Conservation (phyloP, 2,888 invertebrate genomes). For the Meghimatium bilineatum region DNA sequence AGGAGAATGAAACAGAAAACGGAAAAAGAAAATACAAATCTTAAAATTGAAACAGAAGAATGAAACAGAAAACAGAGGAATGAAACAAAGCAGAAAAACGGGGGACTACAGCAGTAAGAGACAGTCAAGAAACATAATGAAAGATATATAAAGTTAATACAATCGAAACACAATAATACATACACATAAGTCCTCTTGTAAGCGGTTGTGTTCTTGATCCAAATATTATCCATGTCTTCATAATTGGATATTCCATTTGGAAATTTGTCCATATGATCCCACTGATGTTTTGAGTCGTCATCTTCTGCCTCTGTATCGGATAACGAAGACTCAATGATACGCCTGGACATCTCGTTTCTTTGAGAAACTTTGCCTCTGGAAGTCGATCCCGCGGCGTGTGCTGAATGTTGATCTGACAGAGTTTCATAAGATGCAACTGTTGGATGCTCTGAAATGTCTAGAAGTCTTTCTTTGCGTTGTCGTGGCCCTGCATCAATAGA, state of each 20-base stretch:
- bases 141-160: background rate
- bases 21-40: background rate
- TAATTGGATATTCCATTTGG: background rate
- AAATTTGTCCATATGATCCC: background rate
- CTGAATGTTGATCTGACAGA: background rate
- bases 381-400: background rate
- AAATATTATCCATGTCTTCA: background rate
- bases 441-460: background rate
- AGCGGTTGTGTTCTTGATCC: background rate
- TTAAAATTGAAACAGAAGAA: background rate
- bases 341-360: too few species aligned
- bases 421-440: background rate
- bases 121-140: background rate
- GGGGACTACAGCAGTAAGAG: background rate
- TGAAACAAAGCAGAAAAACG: background rate
- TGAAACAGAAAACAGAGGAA: background rate
- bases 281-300: background rate
- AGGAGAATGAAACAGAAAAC: background rate
- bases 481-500: too few species aligned
- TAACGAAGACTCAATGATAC: background rate
- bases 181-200: slow-evolving; percentile 13
- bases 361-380: background rate
- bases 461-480: background rate
- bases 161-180: background rate
- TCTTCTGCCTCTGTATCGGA: slow-evolving; percentile 1